Evolutionary conservation across 64 coral and sea anemone species (phyloP).

Genomic region (Platygyra sinensis): DNA sequence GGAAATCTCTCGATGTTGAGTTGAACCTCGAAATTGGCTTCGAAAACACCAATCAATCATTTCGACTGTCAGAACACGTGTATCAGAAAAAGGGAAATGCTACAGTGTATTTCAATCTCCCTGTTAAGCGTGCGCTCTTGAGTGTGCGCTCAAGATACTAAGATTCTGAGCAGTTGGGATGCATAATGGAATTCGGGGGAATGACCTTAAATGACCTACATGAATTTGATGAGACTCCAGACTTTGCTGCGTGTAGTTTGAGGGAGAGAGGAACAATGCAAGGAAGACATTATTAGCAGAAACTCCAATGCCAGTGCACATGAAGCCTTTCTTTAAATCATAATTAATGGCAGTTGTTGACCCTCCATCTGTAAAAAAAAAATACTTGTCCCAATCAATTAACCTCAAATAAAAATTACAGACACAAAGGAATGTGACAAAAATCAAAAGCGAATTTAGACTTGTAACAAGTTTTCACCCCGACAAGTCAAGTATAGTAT

Average conservation of each 20-base stretch:
- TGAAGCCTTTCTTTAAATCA: slow-evolving; percentile 5
- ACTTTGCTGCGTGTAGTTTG: slow-evolving; percentile 1
- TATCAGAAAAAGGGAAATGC: too few species aligned
- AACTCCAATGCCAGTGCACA: slow-evolving; percentile 5
- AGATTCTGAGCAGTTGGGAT: too few species aligned
- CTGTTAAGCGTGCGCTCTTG: too few species aligned
- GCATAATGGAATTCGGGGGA: too few species aligned
- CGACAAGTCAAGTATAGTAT: too few species aligned
- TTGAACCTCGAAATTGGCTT: too few species aligned
- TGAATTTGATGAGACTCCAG: slow-evolving; percentile 24
- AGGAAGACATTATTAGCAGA: slow-evolving; percentile 7
- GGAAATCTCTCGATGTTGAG: too few species aligned
- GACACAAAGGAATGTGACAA: not conserved
- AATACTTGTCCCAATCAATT: not conserved
- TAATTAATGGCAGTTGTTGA: not conserved
- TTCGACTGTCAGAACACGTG: too few species aligned
- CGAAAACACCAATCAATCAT: too few species aligned
- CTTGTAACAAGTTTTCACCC: too few species aligned
- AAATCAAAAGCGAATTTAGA: not conserved
- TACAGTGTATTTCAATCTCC: too few species aligned
- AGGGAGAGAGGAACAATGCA: not conserved
- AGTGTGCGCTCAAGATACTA: too few species aligned
- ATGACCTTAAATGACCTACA: not conserved
- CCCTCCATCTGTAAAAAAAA: not conserved
- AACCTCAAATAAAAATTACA: not conserved